These are phyloP conservation scores for Iselma pallidipennis DNA, from an alignment of 2,888 invertebrate species.

Conservation along the genomic window DNA sequence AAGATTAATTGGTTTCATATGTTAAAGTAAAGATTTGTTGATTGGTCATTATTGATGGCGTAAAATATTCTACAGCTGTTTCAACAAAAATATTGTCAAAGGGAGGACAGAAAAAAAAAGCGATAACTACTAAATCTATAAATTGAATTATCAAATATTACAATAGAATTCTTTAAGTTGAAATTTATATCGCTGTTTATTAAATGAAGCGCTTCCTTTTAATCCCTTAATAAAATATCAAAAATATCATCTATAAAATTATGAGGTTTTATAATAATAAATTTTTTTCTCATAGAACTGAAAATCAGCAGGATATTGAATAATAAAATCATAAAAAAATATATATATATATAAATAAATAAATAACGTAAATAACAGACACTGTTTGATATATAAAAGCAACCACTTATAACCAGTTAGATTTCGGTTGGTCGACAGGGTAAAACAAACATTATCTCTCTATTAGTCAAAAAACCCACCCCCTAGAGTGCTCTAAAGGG, in stretches of 20 bases:
- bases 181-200: not conserved
- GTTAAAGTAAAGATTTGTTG: constrained; percentile 18
- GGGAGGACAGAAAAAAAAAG: not conserved
- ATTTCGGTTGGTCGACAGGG: constrained; percentile 18
- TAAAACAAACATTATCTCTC: constrained; percentile 32
- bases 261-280: constrained; percentile 24
- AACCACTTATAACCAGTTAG: constrained; percentile 25
- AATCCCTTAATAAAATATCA: constrained; percentile 20
- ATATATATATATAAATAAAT: too few relatives aligned
- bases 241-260: constrained; percentile 14
- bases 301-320: constrained; percentile 26
- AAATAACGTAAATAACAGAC: not conserved
- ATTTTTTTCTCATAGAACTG: constrained; percentile 26
- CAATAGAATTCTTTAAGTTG: not conserved
- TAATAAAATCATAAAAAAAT: constrained; percentile 21
- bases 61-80: constrained; percentile 19
- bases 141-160: not conserved
- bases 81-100: constrained; percentile 14
- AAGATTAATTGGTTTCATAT: constrained; percentile 13
- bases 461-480: constrained; percentile 31
- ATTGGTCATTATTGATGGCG: constrained; percentile 15
- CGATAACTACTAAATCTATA: not conserved
- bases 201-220: not conserved
- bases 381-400: constrained; percentile 13
- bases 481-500: constrained; percentile 24